phyloP scores from a whole-genome alignment of 2,888 invertebrate species.

The Scaptomyza tumidula region DNA sequence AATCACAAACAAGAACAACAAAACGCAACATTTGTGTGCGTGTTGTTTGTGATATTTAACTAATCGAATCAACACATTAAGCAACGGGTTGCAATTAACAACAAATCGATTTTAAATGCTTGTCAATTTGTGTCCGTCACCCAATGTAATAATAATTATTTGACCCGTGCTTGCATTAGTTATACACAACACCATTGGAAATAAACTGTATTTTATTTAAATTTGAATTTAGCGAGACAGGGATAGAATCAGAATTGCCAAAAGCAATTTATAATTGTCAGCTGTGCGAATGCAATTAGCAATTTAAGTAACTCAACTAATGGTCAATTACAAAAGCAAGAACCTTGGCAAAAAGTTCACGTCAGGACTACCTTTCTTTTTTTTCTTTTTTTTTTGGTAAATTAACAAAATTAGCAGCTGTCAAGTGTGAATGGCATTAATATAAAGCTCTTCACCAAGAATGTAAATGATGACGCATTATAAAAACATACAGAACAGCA shows the following conservation, averaged over 20 bases:
- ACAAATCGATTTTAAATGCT: constrained; percentile 61
- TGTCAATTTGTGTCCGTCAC: constrained; percentile 40
- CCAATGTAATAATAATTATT: constrained; percentile 36
- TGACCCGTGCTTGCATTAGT: constrained; percentile 13
- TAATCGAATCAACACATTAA: constrained; percentile 59
- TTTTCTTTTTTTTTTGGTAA: not conserved
- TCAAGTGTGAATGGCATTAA: constrained; percentile 21
- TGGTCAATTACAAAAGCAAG: constrained; percentile 61
- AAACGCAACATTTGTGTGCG: not conserved
- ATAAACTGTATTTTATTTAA: constrained; percentile 26
- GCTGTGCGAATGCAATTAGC: constrained; percentile 69
- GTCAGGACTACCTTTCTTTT: constrained; percentile 8
- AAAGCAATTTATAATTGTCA: constrained; percentile 76
- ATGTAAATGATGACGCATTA: not conserved
- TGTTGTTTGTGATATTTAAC: constrained; percentile 24
- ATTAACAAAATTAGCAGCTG: constrained; percentile 43
- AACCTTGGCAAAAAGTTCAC: constrained; percentile 26
- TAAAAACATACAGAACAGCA: not conserved
- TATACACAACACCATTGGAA: constrained; percentile 17
- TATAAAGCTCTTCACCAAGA: not conserved
- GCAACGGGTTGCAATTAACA: constrained; percentile 62
- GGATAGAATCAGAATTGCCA: constrained; percentile 17
- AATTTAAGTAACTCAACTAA: constrained; percentile 57
- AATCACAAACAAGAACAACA: constrained; percentile 21
- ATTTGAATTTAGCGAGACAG: constrained; percentile 7